phyloP scores from a whole-genome alignment of 1,140 invertebrate genomes.

The Kradibia gibbosae region DNA sequence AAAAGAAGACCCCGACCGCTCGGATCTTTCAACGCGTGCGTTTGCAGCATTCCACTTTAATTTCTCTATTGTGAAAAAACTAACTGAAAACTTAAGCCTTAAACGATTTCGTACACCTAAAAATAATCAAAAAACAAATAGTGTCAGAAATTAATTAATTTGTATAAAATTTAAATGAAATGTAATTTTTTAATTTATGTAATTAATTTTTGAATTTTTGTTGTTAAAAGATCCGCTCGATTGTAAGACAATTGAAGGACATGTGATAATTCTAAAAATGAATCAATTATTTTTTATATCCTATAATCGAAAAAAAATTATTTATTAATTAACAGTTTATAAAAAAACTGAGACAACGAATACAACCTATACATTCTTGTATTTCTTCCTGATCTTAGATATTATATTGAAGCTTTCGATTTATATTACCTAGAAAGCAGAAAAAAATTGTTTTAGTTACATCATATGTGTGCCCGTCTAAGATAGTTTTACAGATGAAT shows the following conservation, averaged over 20 bases:
- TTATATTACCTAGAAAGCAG: too few species aligned
- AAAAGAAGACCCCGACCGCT: not conserved
- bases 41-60: not conserved
- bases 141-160: too few species aligned
- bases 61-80: not conserved
- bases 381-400: not conserved
- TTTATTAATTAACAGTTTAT: too few species aligned
- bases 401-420: not conserved
- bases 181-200: not conserved
- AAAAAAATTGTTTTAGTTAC: too few species aligned
- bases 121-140: not conserved
- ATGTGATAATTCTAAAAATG: too few species aligned
- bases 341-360: too few species aligned
- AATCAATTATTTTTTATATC: too few species aligned
- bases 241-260: too few species aligned
- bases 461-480: constrained; percentile 5
- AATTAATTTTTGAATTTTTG: too few species aligned
- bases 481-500: constrained; percentile 21
- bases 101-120: not conserved
- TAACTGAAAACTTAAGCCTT: not conserved
- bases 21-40: not conserved
- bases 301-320: too few species aligned
- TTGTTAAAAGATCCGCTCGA: too few species aligned
- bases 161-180: not conserved
- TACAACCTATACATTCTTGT: not conserved